Evolutionary conservation across 2,888 invertebrate species (phyloP).

Genomic region (Macropis europaea): DNA sequence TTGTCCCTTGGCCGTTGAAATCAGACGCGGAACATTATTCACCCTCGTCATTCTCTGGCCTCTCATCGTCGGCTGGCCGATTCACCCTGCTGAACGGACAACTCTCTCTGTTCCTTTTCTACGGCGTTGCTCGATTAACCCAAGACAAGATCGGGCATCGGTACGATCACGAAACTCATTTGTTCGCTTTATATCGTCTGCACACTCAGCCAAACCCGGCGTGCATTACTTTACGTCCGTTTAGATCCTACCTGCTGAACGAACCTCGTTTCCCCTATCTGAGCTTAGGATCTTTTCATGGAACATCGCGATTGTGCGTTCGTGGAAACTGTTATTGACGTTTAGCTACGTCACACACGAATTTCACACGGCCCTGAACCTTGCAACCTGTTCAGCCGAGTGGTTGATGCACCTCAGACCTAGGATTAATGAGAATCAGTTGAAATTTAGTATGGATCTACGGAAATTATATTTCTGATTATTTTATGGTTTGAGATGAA

Average conservation of each 20-base stretch:
- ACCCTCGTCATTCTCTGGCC: conserved; percentile 47
- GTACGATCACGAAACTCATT: conserved; percentile 69
- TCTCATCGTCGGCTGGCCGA: conserved; percentile 14
- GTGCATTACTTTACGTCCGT: conserved; percentile 60
- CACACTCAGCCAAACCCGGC: conserved; percentile 30
- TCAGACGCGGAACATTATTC: conserved; percentile 48
- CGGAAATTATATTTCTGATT: too few relatives aligned
- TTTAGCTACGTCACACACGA: conserved; percentile 19
- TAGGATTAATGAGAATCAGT: too few relatives aligned
- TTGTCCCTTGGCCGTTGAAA: conserved; percentile 30
- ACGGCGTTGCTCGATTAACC: conserved; percentile 65
- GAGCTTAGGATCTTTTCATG: conserved; percentile 42
- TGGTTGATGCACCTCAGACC: too few relatives aligned
- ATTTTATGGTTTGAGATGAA: too few relatives aligned
- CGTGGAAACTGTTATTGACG: conserved; percentile 50
- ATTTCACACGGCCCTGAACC: conserved; percentile 18
- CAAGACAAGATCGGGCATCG: conserved; percentile 66
- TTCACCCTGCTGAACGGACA: conserved; percentile 34
- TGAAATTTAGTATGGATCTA: too few relatives aligned
- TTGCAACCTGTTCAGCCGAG: too few relatives aligned
- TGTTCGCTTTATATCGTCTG: conserved; percentile 66
- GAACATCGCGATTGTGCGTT: conserved; percentile 50
- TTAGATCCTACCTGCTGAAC: conserved; percentile 59
- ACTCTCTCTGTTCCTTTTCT: conserved; percentile 54
- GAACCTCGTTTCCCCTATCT: conserved; percentile 40